Evolutionary conservation across 2,113 vertebrate genomes (phyloP), one percentile per base, ranked within the genome.

Genomic region (Burhinus oedicnemus): DNA sequence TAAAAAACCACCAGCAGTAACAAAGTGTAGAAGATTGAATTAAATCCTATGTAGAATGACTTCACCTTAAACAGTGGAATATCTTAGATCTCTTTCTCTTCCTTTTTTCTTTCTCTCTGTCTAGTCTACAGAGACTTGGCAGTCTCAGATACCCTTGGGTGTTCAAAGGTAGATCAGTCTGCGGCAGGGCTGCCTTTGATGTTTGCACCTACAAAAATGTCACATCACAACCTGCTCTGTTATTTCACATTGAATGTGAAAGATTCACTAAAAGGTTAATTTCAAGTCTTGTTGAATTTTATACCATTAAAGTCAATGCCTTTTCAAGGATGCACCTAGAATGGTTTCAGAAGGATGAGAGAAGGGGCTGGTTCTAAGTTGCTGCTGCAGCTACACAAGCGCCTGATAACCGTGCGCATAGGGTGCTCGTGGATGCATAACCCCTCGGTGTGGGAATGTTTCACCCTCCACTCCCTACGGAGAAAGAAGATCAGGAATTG

Each of bases 181-280:
- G 98, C 97, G 97, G 95, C 95, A 97, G 98, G 96, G 97, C 96
- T 76, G 65, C 74, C 98, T 99, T 99, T 99, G 98, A 99, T 98
- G 99, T 98, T 97, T 97, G 98, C 98, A 97, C 98, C 98, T 98
- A 98, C 98, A 98, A 98, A 98, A 98, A 98, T 98, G 98, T 99
- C 98, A 97, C 97, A 98, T 98, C 98, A 95, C 98, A 98, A 96
- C 98, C 84, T 74, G 97, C 97, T 97, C 98, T 98, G 98, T 98
- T 98, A 98, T 98, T 98, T 98, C 98, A 97, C 98, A 98, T 94
- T 96, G 94, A 97, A 97, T 98, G 95, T 96, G 98, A 98, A 98
- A 98, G 96, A 98, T 94, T 97, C 97, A 91, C 95, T 94, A 96
- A 98, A 98, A 98, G 98, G 98, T 98, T 99, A 98, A 99, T 99